phyloP scores from a whole-genome alignment of 1,140 invertebrate genomes.

The Euwallacea similis region DNA sequence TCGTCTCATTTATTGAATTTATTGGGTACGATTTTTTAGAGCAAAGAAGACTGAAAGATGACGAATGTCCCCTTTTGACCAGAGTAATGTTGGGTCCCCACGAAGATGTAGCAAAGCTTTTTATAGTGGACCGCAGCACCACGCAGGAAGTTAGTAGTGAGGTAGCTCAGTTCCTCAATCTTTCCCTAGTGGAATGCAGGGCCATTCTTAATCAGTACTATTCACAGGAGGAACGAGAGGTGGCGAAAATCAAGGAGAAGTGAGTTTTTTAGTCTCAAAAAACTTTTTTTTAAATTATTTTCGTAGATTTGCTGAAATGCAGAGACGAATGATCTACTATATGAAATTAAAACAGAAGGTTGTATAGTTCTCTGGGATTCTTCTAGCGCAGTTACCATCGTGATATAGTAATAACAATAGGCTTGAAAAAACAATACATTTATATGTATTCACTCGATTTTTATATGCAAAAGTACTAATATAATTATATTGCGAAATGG shows the following conservation, averaged over 20 bases:
- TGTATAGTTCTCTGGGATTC: too few relatives aligned
- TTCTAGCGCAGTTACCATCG: too few relatives aligned
- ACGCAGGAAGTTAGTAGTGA: constrained; percentile 75
- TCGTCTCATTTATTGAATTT: constrained; percentile 1
- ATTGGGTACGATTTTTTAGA: constrained; percentile 58
- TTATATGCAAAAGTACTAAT: too few relatives aligned
- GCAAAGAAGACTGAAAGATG: constrained; percentile 72
- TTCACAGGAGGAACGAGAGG: constrained; percentile 75
- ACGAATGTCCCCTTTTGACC: constrained; percentile 78
- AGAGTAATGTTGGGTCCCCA: constrained; percentile 79
- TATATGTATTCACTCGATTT: neutral
- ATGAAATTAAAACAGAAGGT: constrained; percentile 1
- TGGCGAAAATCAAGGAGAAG: constrained; percentile 71
- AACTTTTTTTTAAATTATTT: neutral
- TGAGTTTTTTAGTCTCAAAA: constrained; percentile 50
- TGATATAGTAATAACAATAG: neutral
- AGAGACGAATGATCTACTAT: constrained; percentile 8
- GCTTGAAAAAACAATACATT: constrained; percentile 1
- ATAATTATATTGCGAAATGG: too few relatives aligned
- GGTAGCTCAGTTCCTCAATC: constrained; percentile 83
- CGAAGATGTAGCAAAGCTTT: constrained; percentile 79
- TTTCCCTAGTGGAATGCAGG: constrained; percentile 75
- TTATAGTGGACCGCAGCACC: constrained; percentile 74
- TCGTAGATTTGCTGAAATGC: constrained; percentile 25
- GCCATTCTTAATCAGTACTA: constrained; percentile 79